phyloP scores from a whole-genome alignment of 2,888 invertebrate species.

The Deroplatys truncata region DNA sequence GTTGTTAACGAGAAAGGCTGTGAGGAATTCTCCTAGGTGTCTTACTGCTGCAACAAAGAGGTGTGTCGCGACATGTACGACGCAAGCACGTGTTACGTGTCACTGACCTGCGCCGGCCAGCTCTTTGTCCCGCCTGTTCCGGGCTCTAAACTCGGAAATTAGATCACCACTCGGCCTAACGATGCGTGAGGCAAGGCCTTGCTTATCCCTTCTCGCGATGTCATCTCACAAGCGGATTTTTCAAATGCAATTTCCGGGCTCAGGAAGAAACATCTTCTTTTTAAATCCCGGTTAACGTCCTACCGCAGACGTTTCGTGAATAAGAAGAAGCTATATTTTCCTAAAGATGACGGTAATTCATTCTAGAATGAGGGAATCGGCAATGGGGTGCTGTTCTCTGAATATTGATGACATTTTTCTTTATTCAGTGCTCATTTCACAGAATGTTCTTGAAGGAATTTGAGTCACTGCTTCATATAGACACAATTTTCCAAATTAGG shows the following conservation, averaged over 20 bases:
- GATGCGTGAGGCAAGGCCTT: neutral
- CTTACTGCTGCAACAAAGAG: too few species aligned
- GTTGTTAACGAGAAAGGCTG: too few species aligned
- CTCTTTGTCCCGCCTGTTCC: neutral
- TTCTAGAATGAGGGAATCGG: neutral
- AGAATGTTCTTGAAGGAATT: neutral
- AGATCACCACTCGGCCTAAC: neutral
- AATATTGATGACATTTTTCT: neutral
- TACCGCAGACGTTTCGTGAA: neutral
- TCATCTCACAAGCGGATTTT: neutral
- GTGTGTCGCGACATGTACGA: too few species aligned
- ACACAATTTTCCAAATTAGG: too few species aligned
- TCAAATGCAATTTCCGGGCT: neutral
- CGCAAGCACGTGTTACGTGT: neutral
- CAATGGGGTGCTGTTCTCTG: neutral
- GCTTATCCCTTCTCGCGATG: neutral
- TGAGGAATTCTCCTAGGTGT: too few species aligned
- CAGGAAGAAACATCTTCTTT: neutral
- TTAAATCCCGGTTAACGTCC: neutral
- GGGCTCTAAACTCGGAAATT: constrained; percentile 16
- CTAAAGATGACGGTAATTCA: neutral
- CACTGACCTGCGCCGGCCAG: neutral
- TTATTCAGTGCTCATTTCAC: neutral
- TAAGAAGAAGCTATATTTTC: neutral
- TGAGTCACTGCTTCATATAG: neutral